Base-by-base conservation (phyloP, 2,113 vertebrate species). In the Periophthalmus modestus region DNA sequence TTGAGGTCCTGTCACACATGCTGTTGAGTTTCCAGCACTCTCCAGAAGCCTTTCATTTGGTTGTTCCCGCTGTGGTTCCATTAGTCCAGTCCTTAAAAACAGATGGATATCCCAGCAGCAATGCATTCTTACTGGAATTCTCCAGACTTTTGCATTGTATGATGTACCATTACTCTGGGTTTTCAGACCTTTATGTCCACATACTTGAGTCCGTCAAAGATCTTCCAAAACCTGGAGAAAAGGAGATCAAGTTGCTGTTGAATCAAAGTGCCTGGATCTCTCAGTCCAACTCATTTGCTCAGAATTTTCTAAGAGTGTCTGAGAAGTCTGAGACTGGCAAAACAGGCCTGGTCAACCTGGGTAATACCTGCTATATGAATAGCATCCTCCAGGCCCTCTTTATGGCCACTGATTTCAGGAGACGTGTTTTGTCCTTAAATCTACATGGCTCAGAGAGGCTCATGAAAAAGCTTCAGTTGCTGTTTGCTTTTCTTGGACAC, bases 151-250 rank as follows among this genome's bases (percentile, higher is more conserved):
- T 96, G 68, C 97, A 99, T 86, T 99, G 98, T 89, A 99, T 99
- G 97, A 99, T 99, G 94, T 98, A 98, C 87, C 98, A 99, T 89
- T 99, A 96, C 82, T 99, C 98, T 43, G 98, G 98, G 74, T 99
- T 99, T 87, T 97, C 98, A 72, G 98, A 99, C 85, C 96, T 99
- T 82, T 99, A 99, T 12, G 97, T 99, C 82, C 94, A 94, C 85
- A 95, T 99, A 89, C 75, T 99, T 69, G 97, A 99, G 82, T 94
- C 94, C 79, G 82, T 99, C 82, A 99, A 98, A 97, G 96, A 97
- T 81, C 92, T 98, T 73, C 95, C 96, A 71, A 97, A 96, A 87
- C 97, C 97, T 39, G 89, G 79, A 83, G 97, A 99, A 90, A 96
- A 98, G 66, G 97, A 98, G 88, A 97, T 99, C 74, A 98, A 97